Conservation (phyloP, 1,140 invertebrate genomes). For the Lordiphosa clarofinis region DNA sequence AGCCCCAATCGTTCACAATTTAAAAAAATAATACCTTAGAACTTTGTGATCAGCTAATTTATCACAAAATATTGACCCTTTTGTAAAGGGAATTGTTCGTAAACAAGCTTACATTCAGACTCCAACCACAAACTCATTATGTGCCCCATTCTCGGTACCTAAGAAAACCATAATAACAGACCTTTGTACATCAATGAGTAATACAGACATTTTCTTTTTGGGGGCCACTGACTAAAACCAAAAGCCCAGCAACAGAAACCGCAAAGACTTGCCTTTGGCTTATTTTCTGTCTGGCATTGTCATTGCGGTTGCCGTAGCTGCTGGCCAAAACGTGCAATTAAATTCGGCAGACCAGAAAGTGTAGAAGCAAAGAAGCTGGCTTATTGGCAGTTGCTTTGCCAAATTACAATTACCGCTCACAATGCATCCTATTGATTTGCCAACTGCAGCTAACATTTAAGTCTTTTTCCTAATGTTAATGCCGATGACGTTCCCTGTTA, state of each 20-base stretch:
- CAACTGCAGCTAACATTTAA: conserved; percentile 25
- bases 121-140: conserved; percentile 50
- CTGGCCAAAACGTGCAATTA: conserved; percentile 71
- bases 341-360: conserved; percentile 28
- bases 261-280: conserved; percentile 58
- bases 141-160: conserved; percentile 3
- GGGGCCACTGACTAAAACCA: conserved; percentile 22
- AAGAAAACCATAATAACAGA: conserved; percentile 31
- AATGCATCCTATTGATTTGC: conserved; percentile 65
- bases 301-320: conserved; percentile 47
- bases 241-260: conserved; percentile 26
- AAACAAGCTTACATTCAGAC: conserved; percentile 10
- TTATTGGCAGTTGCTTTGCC: conserved; percentile 68
- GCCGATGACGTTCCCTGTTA: conserved; percentile 40
- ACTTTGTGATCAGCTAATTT: too few species aligned
- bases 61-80: not conserved
- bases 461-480: conserved; percentile 24
- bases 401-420: conserved; percentile 52
- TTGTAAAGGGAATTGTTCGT: conserved; percentile 4
- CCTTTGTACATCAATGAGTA: conserved; percentile 35
- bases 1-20: too few species aligned
- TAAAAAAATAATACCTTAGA: too few species aligned
- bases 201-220: conserved; percentile 65
- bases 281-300: conserved; percentile 67
- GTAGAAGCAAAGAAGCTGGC: conserved; percentile 28